These are phyloP conservation scores for Drosophila borealis DNA, from an alignment of 2,888 invertebrate species.

Conservation along the genomic window DNA sequence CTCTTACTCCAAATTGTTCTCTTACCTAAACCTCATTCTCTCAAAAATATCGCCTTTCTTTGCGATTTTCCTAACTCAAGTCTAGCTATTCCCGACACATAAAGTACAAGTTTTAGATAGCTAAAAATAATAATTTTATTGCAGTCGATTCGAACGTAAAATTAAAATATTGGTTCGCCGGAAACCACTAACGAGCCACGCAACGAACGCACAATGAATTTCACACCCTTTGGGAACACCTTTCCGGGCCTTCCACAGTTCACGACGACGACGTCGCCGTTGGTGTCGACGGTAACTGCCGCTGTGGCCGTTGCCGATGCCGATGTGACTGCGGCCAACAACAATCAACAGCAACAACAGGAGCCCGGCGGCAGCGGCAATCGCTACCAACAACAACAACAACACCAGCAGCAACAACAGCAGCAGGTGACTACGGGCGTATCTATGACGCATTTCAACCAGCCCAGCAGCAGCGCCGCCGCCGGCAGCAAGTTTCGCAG, in stretches of 20 bases:
- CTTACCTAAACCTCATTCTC: neutral
- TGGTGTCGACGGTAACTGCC: constrained; percentile 87
- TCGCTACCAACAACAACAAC: constrained; percentile 82
- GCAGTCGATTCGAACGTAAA: constrained; percentile 33
- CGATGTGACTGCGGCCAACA: constrained; percentile 83
- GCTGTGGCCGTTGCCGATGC: constrained; percentile 87
- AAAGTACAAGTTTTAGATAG: neutral
- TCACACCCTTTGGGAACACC: constrained; percentile 93
- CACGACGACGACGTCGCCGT: constrained; percentile 85
- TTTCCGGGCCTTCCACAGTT: constrained; percentile 93
- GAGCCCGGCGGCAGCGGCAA: constrained; percentile 66
- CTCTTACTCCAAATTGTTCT: neutral
- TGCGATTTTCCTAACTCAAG: neutral
- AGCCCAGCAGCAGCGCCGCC: constrained; percentile 79
- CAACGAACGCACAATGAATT: constrained; percentile 88
- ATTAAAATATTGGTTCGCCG: constrained; percentile 12
- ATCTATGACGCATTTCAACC: constrained; percentile 86
- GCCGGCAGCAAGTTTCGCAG: constrained; percentile 86
- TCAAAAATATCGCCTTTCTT: neutral
- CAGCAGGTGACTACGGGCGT: constrained; percentile 74
- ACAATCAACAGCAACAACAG: constrained; percentile 62
- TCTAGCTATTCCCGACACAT: neutral
- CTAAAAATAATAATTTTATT: neutral
- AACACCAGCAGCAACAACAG: constrained; percentile 67
- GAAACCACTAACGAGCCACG: constrained; percentile 10